Evolutionary conservation across 2,113 vertebrate species (phyloP).

Genomic region (Trichechus manatus): DNA sequence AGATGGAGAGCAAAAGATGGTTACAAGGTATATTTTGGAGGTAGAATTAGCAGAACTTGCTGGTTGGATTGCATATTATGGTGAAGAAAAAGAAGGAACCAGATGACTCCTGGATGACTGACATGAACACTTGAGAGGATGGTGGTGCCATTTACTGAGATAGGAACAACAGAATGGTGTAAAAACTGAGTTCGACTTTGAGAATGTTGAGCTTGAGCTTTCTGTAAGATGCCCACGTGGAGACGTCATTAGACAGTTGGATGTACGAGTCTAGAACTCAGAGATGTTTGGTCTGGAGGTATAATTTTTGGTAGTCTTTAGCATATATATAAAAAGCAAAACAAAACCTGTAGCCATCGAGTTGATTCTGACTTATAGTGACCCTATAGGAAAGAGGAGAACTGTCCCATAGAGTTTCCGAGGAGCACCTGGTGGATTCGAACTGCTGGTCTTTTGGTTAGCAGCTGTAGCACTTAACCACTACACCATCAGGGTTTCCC

Average conservation of each 20-base stretch:
- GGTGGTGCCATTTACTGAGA: background rate
- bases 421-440: too few species aligned
- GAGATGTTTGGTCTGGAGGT: slow-evolving; percentile 34
- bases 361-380: too few species aligned
- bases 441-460: too few species aligned
- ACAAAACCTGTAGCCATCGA: too few species aligned
- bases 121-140: background rate
- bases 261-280: slow-evolving; percentile 14
- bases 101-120: background rate
- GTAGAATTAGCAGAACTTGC: background rate
- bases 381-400: too few species aligned
- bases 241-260: background rate
- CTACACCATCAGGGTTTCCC: too few species aligned
- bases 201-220: background rate
- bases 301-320: slow-evolving; percentile 26
- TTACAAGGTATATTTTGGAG: background rate
- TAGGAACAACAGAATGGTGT: background rate
- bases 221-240: background rate
- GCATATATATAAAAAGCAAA: background rate
- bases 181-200: background rate
- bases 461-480: too few species aligned
- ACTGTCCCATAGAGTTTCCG: too few species aligned
- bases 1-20: background rate
- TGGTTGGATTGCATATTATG: background rate
- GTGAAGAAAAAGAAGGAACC: background rate